A percentile compares a stretch with the other conserved stretches of the same genome.
Conservation (phyloP, 2,797 vertebrate species). For the Scolopax rusticola region DNA sequence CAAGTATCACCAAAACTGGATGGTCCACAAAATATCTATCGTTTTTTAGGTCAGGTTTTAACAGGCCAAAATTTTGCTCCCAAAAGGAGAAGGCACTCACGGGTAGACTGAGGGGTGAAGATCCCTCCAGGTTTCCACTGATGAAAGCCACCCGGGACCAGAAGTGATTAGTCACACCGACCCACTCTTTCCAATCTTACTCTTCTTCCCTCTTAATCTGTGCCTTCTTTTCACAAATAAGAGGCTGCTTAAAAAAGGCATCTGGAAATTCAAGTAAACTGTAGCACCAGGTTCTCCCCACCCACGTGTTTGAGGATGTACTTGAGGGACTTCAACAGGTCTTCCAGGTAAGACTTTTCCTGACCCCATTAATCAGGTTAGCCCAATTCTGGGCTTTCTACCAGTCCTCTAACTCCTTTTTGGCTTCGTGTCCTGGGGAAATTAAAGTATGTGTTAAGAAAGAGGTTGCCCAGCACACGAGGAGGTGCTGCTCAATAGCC, state of each 20-base stretch:
- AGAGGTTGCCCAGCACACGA: not conserved
- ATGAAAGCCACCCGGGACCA: not conserved
- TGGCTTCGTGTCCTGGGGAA: fast-evolving
- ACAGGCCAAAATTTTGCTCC: not conserved
- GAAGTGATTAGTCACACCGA: fast-evolving
- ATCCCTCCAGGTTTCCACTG: not conserved
- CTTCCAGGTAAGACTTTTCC: not conserved
- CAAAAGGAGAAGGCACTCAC: not conserved
- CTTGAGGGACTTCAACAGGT: not conserved
- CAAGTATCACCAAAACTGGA: not conserved
- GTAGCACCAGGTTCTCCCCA: not conserved
- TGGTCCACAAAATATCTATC: fast-evolving
- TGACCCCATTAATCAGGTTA: not conserved
- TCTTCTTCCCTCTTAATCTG: not conserved
- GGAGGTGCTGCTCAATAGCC: not conserved
- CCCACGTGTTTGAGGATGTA: not conserved
- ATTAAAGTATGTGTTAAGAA: not conserved
- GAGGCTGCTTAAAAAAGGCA: not conserved
- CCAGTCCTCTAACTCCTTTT: not conserved
- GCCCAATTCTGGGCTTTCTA: not conserved
- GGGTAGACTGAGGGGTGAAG: not conserved
- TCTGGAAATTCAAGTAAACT: not conserved
- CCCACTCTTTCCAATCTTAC: not conserved
- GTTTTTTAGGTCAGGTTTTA: not conserved
- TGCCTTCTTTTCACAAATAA: not conserved